Conservation (phyloP, 2,797 vertebrate genomes). For the Falco rusticolus region DNA sequence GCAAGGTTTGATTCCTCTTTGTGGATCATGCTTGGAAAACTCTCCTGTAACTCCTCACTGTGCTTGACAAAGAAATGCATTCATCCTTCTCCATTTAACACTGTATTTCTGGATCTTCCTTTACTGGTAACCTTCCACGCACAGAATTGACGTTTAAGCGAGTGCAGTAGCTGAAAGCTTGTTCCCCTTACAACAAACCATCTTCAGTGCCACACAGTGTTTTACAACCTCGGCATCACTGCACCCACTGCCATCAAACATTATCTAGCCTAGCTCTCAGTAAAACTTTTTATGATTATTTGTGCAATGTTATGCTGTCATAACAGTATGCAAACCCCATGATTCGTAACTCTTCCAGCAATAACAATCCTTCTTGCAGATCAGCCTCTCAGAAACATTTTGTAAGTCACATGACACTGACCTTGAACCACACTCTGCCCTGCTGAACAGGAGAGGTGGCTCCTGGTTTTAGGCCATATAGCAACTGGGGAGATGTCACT, state of each 20-base stretch:
- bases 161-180: neutral
- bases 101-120: neutral
- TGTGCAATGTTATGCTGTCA: neutral
- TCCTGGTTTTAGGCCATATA: neutral
- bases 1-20: neutral
- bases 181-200: neutral
- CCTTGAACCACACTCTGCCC: neutral
- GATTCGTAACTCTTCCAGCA: neutral
- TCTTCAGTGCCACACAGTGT: neutral
- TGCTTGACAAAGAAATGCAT: neutral
- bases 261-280: neutral
- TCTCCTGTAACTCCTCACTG: neutral
- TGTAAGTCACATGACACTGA: neutral
- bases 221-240: neutral
- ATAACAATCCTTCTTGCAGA: neutral
- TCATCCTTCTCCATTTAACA: neutral
- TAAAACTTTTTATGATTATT: neutral
- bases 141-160: neutral
- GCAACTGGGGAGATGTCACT: neutral
- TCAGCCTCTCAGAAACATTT: neutral
- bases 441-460: neutral
- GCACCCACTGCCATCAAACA: neutral
- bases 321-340: neutral
- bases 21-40: neutral
- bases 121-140: neutral